Evolutionary conservation across 2,888 invertebrate genomes (phyloP).

Genomic region (Blastobasis adustella): DNA sequence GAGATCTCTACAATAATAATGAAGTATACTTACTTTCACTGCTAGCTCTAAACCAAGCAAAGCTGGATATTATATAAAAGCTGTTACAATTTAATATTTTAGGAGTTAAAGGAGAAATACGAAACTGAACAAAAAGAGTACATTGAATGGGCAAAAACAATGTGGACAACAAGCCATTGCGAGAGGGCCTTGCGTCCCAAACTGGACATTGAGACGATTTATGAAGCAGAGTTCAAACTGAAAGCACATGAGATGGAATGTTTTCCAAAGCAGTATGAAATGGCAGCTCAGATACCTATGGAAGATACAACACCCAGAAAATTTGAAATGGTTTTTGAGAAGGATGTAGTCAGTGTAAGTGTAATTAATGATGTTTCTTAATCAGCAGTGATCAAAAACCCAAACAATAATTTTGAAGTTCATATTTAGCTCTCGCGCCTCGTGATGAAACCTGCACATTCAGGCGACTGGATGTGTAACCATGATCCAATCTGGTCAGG

Average conservation of each 20-base stretch:
- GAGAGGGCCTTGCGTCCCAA: conserved; percentile 46
- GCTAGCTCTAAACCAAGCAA: too few species aligned
- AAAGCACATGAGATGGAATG: conserved; percentile 28
- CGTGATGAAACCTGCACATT: too few species aligned
- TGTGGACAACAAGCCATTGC: conserved; percentile 45
- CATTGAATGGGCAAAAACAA: conserved; percentile 46
- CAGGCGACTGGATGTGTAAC: too few species aligned
- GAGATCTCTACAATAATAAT: too few species aligned
- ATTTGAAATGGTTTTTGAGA: conserved; percentile 27
- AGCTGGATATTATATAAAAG: too few species aligned
- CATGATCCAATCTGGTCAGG: too few species aligned
- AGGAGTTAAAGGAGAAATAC: conserved; percentile 27
- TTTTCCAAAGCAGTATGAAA: conserved; percentile 35
- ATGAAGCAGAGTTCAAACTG: conserved; percentile 48
- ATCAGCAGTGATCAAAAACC: too few species aligned
- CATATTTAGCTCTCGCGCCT: too few species aligned
- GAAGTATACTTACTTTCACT: too few species aligned
- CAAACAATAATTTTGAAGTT: too few species aligned
- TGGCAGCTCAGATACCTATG: conserved; percentile 53
- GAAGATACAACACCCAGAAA: conserved; percentile 14
- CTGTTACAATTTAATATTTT: too few species aligned
- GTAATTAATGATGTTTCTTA: background rate
- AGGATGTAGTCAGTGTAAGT: conserved; percentile 47
- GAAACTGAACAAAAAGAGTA: conserved; percentile 49
- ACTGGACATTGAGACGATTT: conserved; percentile 40